Evolutionary conservation across 2,888 invertebrate genomes (phyloP).

Genomic region (Spatulosminthurus flaviceps): DNA sequence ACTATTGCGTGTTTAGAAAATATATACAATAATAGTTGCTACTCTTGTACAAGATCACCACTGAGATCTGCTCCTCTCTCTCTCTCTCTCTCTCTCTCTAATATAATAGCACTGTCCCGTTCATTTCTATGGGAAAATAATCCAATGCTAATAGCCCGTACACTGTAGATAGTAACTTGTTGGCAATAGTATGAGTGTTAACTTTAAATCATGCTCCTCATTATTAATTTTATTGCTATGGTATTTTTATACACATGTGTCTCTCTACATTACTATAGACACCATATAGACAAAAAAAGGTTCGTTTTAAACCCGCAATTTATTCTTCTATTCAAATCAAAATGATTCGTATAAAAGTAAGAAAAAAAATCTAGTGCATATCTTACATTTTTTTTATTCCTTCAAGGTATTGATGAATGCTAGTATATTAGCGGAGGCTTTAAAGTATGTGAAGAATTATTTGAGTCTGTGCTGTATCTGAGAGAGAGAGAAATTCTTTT

Average conservation of each 20-base stretch:
- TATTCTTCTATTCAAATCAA: conserved; percentile 13
- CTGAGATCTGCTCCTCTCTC: not conserved
- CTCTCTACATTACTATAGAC: not conserved
- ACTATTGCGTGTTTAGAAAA: too few species aligned
- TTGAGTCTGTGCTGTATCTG: not conserved
- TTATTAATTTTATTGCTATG: not conserved
- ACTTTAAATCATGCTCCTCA: not conserved
- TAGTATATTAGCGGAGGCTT: not conserved
- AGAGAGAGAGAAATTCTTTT: not conserved
- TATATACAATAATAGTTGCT: too few species aligned
- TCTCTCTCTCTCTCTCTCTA: not conserved
- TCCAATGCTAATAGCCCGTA: not conserved
- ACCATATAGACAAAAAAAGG: too few species aligned
- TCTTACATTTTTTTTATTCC: not conserved
- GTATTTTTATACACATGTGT: too few species aligned
- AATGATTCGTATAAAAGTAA: not conserved
- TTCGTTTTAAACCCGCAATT: not conserved
- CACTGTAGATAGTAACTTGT: not conserved
- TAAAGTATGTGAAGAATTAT: not conserved
- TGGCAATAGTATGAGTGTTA: not conserved
- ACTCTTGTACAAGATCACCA: not conserved
- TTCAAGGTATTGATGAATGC: conserved; percentile 7
- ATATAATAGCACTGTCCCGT: conserved; percentile 25
- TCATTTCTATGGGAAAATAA: conserved; percentile 20
- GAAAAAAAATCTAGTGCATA: not conserved